Conservation (phyloP, 2,797 vertebrate genomes). For the Mycteria americana region DNA sequence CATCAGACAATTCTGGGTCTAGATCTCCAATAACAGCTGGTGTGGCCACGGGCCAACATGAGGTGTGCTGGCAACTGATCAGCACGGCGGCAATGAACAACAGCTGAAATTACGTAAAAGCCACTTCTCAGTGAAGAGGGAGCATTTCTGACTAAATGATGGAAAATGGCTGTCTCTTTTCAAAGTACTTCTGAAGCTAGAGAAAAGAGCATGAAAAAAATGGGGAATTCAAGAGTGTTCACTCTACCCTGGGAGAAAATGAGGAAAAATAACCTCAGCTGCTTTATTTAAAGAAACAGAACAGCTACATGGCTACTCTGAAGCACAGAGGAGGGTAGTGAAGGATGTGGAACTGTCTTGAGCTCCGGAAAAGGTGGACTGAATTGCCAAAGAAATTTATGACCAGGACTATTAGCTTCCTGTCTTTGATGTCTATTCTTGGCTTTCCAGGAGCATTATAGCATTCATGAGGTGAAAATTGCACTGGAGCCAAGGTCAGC, state of each 20-base stretch:
- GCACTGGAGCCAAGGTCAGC: constrained; percentile 42
- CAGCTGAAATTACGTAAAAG: not conserved
- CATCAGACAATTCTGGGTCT: not conserved
- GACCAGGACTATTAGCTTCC: constrained; percentile 60
- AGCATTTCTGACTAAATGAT: not conserved
- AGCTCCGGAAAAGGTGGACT: constrained; percentile 41
- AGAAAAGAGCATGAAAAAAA: not conserved
- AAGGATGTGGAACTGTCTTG: constrained; percentile 27
- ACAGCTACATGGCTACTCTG: not conserved
- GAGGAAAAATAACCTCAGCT: not conserved
- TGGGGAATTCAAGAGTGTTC: not conserved
- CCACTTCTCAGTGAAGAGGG: not conserved
- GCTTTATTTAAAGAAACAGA: not conserved
- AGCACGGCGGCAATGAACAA: not conserved
- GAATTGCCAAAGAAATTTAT: constrained; percentile 55
- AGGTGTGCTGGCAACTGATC: not conserved
- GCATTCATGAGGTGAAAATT: constrained; percentile 60
- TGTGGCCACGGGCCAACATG: fast-evolving
- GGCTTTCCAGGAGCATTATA: constrained; percentile 57
- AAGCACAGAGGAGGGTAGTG: not conserved
- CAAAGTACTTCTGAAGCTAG: not conserved
- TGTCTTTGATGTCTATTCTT: constrained; percentile 68
- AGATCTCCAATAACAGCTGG: not conserved
- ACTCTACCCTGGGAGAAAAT: not conserved
- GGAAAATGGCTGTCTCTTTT: not conserved